Conservation (phyloP, 2,888 invertebrate genomes). For the Tortricodes alternella region DNA sequence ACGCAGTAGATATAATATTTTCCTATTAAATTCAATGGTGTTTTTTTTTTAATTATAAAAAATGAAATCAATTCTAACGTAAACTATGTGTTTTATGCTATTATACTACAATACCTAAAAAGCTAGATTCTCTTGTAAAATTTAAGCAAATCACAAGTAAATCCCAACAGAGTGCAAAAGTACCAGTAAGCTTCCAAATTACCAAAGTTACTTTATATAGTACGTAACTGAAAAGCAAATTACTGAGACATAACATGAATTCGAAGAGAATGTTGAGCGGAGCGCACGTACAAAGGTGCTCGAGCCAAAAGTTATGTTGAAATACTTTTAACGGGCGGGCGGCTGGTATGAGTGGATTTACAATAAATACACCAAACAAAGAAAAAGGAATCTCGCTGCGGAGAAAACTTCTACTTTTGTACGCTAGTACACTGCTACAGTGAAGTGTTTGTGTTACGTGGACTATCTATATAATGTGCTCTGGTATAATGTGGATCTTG, state of each 20-base stretch:
- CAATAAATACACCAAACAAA: slow-evolving; percentile 83
- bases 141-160: slow-evolving; percentile 7
- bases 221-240: slow-evolving; percentile 31
- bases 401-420: slow-evolving; percentile 79
- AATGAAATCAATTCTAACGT: too few relatives aligned
- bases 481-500: slow-evolving; percentile 13
- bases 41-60: too few relatives aligned
- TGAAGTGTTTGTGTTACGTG: slow-evolving; percentile 43
- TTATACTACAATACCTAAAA: too few relatives aligned
- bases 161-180: slow-evolving; percentile 15
- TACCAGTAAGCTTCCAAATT: slow-evolving; percentile 29
- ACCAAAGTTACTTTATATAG: slow-evolving; percentile 30
- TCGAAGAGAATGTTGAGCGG: slow-evolving; percentile 43
- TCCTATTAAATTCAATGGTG: too few relatives aligned
- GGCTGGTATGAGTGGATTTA: slow-evolving; percentile 80
- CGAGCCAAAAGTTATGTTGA: slow-evolving; percentile 76
- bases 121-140: background rate
- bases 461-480: slow-evolving; percentile 26
- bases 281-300: slow-evolving; percentile 49
- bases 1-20: too few relatives aligned
- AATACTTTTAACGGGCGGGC: slow-evolving; percentile 73
- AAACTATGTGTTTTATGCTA: too few relatives aligned
- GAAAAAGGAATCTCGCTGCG: slow-evolving; percentile 80
- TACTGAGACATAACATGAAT: slow-evolving; percentile 31
- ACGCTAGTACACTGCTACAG: slow-evolving; percentile 56